Percentiles rank a stretch among this genome's conserved stretches.
phyloP scores from a whole-genome alignment of 2,888 invertebrate species.

The Apoderus coryli region DNA sequence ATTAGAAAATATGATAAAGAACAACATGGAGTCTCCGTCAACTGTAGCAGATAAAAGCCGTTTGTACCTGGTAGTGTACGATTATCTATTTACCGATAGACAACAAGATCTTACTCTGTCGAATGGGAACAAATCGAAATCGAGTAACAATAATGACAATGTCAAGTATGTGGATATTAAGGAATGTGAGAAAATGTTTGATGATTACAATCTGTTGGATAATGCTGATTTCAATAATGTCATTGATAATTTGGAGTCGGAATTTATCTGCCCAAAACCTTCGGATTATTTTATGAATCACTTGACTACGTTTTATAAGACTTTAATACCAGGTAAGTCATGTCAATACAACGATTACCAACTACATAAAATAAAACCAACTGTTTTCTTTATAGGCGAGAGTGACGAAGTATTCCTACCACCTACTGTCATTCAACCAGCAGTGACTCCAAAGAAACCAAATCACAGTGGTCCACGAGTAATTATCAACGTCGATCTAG shows the following conservation, averaged over 20 bases:
- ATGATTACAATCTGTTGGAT: too few species aligned
- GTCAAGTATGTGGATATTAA: too few species aligned
- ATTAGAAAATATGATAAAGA: slow-evolving; percentile 8
- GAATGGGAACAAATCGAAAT: too few species aligned
- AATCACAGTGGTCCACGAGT: slow-evolving; percentile 27
- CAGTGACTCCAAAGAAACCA: slow-evolving; percentile 14
- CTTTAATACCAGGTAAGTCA: slow-evolving; percentile 27
- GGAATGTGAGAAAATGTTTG: too few species aligned
- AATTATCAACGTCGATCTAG: slow-evolving; percentile 24
- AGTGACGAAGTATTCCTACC: slow-evolving; percentile 31
- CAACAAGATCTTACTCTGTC: too few species aligned
- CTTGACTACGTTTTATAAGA: slow-evolving; percentile 28
- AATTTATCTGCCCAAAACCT: slow-evolving; percentile 15
- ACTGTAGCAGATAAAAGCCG: slow-evolving; percentile 24
- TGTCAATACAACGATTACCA: too few species aligned
- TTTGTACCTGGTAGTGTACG: slow-evolving; percentile 51
- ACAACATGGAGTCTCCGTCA: slow-evolving; percentile 8
- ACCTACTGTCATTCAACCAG: slow-evolving; percentile 17
- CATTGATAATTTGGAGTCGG: slow-evolving; percentile 15
- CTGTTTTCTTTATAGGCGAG: slow-evolving; percentile 18
- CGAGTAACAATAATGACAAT: too few species aligned
- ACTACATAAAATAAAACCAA: neutral
- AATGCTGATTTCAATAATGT: too few species aligned
- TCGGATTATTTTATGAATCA: slow-evolving; percentile 19
- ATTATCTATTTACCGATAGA: slow-evolving; percentile 50